Conservation (phyloP, 1,140 invertebrate genomes). For the Saccostrea glomerata region DNA sequence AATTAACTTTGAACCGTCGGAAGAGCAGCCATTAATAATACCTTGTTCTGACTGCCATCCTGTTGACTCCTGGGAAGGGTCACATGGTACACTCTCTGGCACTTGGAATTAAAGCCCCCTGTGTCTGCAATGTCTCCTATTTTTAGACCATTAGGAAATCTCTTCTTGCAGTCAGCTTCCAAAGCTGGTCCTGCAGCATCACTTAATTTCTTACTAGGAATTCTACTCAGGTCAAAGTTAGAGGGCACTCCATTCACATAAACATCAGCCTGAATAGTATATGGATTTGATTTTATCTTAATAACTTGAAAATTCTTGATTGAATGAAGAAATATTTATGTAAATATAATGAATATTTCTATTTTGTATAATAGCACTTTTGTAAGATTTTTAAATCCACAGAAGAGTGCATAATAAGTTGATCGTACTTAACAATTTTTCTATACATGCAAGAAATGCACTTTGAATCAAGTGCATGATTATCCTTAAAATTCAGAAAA, state of each 20-base stretch:
- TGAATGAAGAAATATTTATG: not conserved
- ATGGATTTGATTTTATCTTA: not conserved
- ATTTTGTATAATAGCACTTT: no score
- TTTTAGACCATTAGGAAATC: not conserved
- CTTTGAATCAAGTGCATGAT: no score
- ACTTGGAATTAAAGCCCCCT: not conserved
- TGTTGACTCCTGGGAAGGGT: not conserved
- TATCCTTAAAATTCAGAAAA: no score
- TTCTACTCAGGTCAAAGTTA: slow-evolving; percentile 16
- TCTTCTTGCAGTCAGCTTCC: not conserved
- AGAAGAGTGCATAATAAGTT: no score
- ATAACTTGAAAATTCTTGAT: not conserved
- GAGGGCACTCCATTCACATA: slow-evolving; percentile 3
- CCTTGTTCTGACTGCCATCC: not conserved
- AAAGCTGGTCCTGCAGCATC: not conserved
- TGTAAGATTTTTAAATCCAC: no score
- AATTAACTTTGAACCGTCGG: no score
- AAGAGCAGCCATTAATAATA: not conserved
- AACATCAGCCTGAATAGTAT: not conserved
- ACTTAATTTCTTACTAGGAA: not conserved
- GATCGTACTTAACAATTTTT: no score
- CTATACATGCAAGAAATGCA: no score
- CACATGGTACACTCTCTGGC: slow-evolving; percentile 27
- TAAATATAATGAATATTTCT: not conserved
- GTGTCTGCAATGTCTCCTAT: not conserved